A percentile compares a stretch with the other conserved stretches of the same genome.
These are phyloP conservation scores for Phrixothrix hirtus DNA, from an alignment of 2,888 invertebrate genomes.

Conservation along the genomic window DNA sequence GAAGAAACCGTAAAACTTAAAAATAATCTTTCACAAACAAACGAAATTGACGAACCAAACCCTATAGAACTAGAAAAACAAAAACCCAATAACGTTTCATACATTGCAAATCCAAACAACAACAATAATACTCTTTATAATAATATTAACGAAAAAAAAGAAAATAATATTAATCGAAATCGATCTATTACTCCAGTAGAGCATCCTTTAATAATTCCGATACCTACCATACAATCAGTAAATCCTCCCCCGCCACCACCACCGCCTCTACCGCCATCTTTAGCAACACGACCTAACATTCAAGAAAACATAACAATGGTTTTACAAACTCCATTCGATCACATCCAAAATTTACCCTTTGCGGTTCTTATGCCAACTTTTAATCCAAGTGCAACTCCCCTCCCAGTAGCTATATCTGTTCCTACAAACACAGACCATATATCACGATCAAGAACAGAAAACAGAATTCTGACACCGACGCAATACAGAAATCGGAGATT, in stretches of 20 bases:
- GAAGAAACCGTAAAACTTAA: neutral
- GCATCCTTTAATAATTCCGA: neutral
- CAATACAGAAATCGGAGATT: constrained; percentile 58
- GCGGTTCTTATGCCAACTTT: constrained; percentile 63
- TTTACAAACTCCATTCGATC: constrained; percentile 55
- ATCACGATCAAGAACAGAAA: constrained; percentile 52
- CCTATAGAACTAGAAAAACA: neutral
- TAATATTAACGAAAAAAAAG: constrained; percentile 26
- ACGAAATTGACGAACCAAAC: neutral
- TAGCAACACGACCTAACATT: neutral
- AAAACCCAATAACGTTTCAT: constrained; percentile 8
- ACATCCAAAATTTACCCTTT: constrained; percentile 58
- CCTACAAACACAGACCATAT: constrained; percentile 39
- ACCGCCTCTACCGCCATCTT: constrained; percentile 16
- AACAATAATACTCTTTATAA: constrained; percentile 10
- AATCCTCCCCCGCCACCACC: constrained; percentile 11
- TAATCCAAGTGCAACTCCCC: constrained; percentile 43
- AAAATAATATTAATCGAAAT: constrained; percentile 24
- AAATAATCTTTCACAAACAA: constrained; percentile 15
- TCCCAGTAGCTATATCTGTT: constrained; percentile 48
- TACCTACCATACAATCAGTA: constrained; percentile 1
- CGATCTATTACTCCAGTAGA: constrained; percentile 5
- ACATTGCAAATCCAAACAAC: constrained; percentile 18
- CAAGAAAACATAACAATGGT: constrained; percentile 52
- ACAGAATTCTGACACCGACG: constrained; percentile 63